phyloP scores from a whole-genome alignment of 2,888 invertebrate genomes.

The Drosophila helvetica region DNA sequence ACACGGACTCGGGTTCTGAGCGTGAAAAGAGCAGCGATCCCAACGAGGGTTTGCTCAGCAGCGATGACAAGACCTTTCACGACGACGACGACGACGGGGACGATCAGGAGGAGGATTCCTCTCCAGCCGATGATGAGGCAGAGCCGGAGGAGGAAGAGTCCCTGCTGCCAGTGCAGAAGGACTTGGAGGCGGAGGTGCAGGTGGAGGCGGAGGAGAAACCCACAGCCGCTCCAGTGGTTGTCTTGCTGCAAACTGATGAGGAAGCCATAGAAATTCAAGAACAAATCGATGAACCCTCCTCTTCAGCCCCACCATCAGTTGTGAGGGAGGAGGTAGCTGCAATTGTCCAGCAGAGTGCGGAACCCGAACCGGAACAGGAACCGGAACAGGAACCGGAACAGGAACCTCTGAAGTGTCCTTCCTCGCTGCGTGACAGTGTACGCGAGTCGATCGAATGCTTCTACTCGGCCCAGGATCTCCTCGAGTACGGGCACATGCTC shows the following conservation, averaged over 20 bases:
- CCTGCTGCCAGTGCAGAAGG: conserved; percentile 21
- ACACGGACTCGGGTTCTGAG: conserved; percentile 59
- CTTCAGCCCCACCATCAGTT: not conserved
- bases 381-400: conserved; percentile 7
- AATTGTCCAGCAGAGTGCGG: not conserved
- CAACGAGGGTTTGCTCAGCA: conserved; percentile 66
- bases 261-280: conserved; percentile 59
- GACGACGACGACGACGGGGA: conserved; percentile 49
- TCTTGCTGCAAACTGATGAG: conserved; percentile 36
- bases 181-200: conserved; percentile 4
- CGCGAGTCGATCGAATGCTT: conserved; percentile 77
- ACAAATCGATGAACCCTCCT: conserved; percentile 50
- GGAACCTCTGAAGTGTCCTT: conserved; percentile 19
- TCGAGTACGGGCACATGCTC: conserved; percentile 74
- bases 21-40: conserved; percentile 73
- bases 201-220: not conserved
- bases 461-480: conserved; percentile 78
- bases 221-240: conserved; percentile 13
- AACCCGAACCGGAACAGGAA: not conserved
- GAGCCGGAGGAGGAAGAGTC: conserved; percentile 32
- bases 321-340: conserved; percentile 13
- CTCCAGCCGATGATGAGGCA: conserved; percentile 36
- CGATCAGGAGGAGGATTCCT: conserved; percentile 43
- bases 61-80: conserved; percentile 66
- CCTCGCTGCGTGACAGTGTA: conserved; percentile 55